Evolutionary conservation across 2,113 vertebrate species (phyloP).

Genomic region (Cavia aperea): DNA sequence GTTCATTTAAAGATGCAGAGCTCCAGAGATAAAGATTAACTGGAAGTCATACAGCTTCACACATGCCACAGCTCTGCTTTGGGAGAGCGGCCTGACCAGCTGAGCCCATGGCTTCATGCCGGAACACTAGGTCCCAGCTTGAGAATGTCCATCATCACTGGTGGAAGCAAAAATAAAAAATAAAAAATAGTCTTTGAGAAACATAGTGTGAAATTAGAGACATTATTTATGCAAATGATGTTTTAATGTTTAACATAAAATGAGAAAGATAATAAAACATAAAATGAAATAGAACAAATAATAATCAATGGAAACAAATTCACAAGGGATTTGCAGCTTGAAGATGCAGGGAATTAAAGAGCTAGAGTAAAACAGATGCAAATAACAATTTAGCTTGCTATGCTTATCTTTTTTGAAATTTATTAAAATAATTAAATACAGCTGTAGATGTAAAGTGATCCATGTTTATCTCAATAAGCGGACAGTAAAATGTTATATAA

Average conservation of each 20-base stretch:
- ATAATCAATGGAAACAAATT: not conserved
- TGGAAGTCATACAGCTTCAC: not conserved
- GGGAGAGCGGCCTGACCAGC: not conserved
- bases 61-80: not conserved
- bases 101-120: not conserved
- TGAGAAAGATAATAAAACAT: not conserved
- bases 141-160: not conserved
- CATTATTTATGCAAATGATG: not conserved
- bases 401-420: not conserved
- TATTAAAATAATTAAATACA: not conserved
- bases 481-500: not conserved
- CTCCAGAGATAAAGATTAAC: not conserved
- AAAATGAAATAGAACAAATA: not conserved
- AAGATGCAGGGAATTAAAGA: not conserved
- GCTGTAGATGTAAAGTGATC: not conserved
- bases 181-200: not conserved
- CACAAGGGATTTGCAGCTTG: not conserved
- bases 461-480: not conserved
- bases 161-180: not conserved
- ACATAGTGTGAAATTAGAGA: not conserved
- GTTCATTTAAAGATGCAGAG: conserved; percentile 30
- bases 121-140: not conserved
- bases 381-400: not conserved
- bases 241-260: not conserved
- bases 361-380: not conserved